These are phyloP conservation scores for Cacatua alba DNA, from an alignment of 2,113 vertebrate species.

Conservation along the genomic window DNA sequence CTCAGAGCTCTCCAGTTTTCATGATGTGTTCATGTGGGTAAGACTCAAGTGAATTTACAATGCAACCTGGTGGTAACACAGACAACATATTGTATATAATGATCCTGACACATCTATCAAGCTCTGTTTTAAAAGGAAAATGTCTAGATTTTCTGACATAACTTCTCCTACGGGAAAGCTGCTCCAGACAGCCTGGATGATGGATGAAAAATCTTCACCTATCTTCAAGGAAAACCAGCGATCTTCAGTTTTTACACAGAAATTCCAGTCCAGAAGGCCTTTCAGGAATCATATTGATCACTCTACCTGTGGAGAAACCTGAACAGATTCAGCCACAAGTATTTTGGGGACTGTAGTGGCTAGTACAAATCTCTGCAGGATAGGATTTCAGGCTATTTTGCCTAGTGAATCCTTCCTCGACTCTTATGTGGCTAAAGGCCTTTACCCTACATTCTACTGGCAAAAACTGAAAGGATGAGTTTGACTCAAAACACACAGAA, in stretches of 20 bases:
- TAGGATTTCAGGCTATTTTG: neutral
- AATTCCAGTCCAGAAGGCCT: neutral
- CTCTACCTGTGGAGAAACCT: neutral
- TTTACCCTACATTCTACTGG: neutral
- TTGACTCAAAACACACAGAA: slow-evolving; percentile 1
- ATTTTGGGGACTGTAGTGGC: neutral
- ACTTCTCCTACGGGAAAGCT: neutral
- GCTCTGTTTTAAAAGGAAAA: neutral
- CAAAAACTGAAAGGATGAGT: neutral
- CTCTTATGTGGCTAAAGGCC: neutral
- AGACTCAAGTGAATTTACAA: neutral
- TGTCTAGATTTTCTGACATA: neutral
- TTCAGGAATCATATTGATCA: neutral
- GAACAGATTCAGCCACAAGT: neutral
- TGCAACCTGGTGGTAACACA: neutral
- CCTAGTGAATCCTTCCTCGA: neutral
- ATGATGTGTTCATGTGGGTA: neutral
- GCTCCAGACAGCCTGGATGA: neutral
- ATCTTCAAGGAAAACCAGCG: neutral
- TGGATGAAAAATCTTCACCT: neutral
- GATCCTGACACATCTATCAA: neutral
- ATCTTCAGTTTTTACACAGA: neutral
- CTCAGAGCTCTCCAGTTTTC: neutral
- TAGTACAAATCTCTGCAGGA: neutral
- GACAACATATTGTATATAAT: neutral